phyloP scores from a whole-genome alignment of 2,888 invertebrate genomes.

The Icerya purchasi region DNA sequence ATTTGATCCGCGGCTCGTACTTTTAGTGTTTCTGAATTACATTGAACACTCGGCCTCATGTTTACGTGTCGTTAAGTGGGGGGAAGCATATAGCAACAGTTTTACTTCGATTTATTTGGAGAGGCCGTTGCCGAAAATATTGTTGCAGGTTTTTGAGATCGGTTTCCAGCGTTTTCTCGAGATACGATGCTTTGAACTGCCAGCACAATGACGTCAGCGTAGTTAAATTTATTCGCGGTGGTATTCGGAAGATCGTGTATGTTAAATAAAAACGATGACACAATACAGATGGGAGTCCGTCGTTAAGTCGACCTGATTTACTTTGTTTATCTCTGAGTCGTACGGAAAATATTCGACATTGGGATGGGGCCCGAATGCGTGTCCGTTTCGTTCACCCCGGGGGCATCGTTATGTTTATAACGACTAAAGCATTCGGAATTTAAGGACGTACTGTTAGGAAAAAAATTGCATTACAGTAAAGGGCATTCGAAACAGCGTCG shows the following conservation, averaged over 20 bases:
- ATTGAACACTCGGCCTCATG: background rate
- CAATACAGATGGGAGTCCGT: background rate
- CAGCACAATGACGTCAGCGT: background rate
- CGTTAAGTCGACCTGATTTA: background rate
- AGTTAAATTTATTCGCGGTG: background rate
- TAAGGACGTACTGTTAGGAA: no score
- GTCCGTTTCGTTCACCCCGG: no score
- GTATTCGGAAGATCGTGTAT: background rate
- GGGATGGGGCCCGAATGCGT: no score
- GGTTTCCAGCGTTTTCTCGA: background rate
- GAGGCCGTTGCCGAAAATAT: background rate
- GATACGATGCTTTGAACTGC: background rate
- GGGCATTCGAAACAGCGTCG: no score
- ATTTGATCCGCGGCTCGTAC: no score
- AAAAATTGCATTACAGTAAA: no score
- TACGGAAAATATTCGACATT: background rate
- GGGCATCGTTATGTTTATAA: no score
- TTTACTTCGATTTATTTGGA: background rate
- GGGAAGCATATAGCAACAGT: background rate
- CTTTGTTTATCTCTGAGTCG: background rate
- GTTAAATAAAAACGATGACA: background rate
- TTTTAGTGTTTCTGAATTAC: background rate
- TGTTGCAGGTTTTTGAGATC: background rate
- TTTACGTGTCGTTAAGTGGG: background rate
- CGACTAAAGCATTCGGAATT: no score